A percentile compares a stretch with the other conserved stretches of the same genome.
phyloP scores from a whole-genome alignment of 2,888 invertebrate genomes.

The Neoaliturus tenellus region DNA sequence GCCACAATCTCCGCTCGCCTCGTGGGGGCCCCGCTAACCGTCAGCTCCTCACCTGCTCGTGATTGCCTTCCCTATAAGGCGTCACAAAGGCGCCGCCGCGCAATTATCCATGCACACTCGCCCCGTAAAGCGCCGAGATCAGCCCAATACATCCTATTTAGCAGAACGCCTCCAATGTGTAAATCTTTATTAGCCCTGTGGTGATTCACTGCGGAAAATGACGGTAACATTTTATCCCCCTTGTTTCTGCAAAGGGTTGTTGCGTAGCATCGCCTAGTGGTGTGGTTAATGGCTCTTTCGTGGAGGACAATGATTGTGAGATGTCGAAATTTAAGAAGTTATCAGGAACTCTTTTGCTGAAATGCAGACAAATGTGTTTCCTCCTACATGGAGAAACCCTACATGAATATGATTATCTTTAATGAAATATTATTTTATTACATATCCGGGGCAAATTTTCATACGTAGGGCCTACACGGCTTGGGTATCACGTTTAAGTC shows the following conservation, averaged over 20 bases:
- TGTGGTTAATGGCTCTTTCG: not conserved
- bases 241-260: constrained; percentile 32
- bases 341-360: no score
- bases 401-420: no score
- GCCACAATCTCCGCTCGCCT: not conserved
- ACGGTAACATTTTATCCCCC: constrained; percentile 20
- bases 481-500: no score
- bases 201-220: constrained; percentile 30
- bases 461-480: no score
- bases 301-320: no score
- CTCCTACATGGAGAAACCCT: no score
- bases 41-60: constrained; percentile 44
- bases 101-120: constrained; percentile 41
- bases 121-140: constrained; percentile 40
- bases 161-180: constrained; percentile 45
- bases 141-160: constrained; percentile 49
- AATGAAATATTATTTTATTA: no score
- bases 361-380: no score
- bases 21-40: constrained; percentile 23
- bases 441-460: no score
- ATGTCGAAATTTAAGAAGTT: no score
- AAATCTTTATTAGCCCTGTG: constrained; percentile 45
- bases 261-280: not conserved
- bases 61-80: constrained; percentile 39
- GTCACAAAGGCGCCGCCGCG: constrained; percentile 23